These are phyloP conservation scores for Drosophila melanica DNA, from an alignment of 1,140 invertebrate genomes.

Conservation along the genomic window DNA sequence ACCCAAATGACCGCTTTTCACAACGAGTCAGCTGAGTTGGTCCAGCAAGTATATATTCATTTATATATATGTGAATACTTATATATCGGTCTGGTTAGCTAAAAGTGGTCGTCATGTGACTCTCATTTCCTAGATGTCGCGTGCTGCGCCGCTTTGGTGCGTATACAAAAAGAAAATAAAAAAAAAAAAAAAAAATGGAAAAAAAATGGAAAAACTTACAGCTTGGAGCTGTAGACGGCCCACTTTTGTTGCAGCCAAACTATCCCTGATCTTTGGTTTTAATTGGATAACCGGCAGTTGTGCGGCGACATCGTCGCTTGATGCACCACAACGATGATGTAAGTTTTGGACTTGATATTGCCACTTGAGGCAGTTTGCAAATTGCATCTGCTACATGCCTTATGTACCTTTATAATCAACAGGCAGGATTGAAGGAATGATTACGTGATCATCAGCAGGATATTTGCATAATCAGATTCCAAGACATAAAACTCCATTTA, in stretches of 20 bases:
- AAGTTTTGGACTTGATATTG: slow-evolving; percentile 80
- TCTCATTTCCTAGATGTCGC: slow-evolving; percentile 78
- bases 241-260: slow-evolving; percentile 56
- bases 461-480: background rate
- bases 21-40: slow-evolving; percentile 73
- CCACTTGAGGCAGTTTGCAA: slow-evolving; percentile 52
- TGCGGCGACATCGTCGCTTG: slow-evolving; percentile 23
- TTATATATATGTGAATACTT: background rate
- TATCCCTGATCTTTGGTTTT: slow-evolving; percentile 78
- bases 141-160: slow-evolving; percentile 56
- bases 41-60: slow-evolving; percentile 14
- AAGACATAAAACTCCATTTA: too few species aligned
- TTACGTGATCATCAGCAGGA: slow-evolving; percentile 11
- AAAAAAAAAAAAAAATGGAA: slow-evolving; percentile 3
- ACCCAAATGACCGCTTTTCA: slow-evolving; percentile 79
- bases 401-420: slow-evolving; percentile 42
- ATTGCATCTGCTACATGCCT: slow-evolving; percentile 32
- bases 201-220: slow-evolving; percentile 10
- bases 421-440: background rate
- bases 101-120: slow-evolving; percentile 45
- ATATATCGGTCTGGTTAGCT: slow-evolving; percentile 17
- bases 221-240: slow-evolving; percentile 39
- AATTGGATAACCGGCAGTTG: slow-evolving; percentile 76
- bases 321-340: slow-evolving; percentile 53
- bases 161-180: slow-evolving; percentile 14